These are phyloP conservation scores for Drosophila parthenogenetica DNA, from an alignment of 2,888 invertebrate species.

Conservation along the genomic window DNA sequence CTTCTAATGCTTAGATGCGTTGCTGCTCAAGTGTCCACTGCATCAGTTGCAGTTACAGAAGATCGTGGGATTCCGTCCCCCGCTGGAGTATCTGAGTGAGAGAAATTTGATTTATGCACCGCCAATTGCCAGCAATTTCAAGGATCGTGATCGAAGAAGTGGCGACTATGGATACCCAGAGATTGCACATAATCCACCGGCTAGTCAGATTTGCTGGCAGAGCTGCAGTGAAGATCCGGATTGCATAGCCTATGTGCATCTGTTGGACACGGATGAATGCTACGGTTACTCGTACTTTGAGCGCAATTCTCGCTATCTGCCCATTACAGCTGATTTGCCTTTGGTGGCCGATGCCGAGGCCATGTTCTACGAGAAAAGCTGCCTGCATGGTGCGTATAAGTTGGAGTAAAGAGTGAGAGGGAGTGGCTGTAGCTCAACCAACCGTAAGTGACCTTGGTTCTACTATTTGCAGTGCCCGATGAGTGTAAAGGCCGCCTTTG, in stretches of 20 bases:
- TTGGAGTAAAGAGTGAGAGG: slow-evolving; percentile 8
- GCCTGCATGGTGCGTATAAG: slow-evolving; percentile 77
- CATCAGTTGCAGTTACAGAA: slow-evolving; percentile 84
- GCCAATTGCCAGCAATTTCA: slow-evolving; percentile 65
- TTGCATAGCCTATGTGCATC: slow-evolving; percentile 83
- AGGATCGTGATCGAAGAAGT: slow-evolving; percentile 66
- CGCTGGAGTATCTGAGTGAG: slow-evolving; percentile 73
- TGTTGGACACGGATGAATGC: slow-evolving; percentile 82
- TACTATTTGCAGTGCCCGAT: slow-evolving; percentile 85
- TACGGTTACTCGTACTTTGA: slow-evolving; percentile 83
- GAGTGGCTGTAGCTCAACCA: slow-evolving; percentile 1
- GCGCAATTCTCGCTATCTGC: slow-evolving; percentile 71
- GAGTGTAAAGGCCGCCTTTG: slow-evolving; percentile 88
- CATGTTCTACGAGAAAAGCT: slow-evolving; percentile 84
- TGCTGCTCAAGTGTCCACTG: slow-evolving; percentile 83
- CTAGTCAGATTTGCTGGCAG: slow-evolving; percentile 80
- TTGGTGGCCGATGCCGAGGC: slow-evolving; percentile 83
- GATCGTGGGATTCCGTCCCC: slow-evolving; percentile 84
- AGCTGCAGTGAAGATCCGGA: slow-evolving; percentile 82
- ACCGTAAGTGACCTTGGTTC: slow-evolving; percentile 22
- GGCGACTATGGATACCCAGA: slow-evolving; percentile 30
- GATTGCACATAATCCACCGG: slow-evolving; percentile 34
- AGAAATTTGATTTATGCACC: slow-evolving; percentile 78
- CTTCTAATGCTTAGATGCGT: slow-evolving; percentile 59
- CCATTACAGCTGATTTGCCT: slow-evolving; percentile 71